phyloP scores from a whole-genome alignment of 1,140 invertebrate species.

The Branchinecta lynchi region DNA sequence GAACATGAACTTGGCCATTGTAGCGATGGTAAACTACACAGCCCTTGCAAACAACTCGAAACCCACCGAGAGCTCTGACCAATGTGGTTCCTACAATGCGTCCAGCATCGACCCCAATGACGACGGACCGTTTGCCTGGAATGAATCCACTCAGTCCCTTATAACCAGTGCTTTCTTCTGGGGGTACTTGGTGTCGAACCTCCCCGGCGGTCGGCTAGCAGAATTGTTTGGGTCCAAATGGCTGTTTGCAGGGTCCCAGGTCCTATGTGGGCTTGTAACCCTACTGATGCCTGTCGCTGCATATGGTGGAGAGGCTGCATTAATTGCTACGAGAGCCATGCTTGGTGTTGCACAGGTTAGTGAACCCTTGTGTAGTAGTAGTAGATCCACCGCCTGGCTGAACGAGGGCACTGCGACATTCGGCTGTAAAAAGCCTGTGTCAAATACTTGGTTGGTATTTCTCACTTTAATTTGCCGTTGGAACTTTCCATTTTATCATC shows the following conservation, averaged over 20 bases:
- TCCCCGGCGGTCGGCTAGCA: slow-evolving; percentile 33
- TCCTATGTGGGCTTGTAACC: slow-evolving; percentile 32
- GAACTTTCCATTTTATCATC: too few relatives aligned
- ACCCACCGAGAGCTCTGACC: slow-evolving; percentile 13
- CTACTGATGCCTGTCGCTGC: slow-evolving; percentile 31
- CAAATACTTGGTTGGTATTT: too few relatives aligned
- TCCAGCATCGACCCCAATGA: slow-evolving; percentile 17
- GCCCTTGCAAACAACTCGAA: slow-evolving; percentile 18
- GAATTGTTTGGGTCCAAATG: slow-evolving; percentile 22
- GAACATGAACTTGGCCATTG: slow-evolving; percentile 74
- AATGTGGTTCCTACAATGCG: slow-evolving; percentile 15
- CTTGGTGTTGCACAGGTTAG: slow-evolving; percentile 36
- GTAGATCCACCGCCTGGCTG: neutral
- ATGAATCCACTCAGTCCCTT: slow-evolving; percentile 27
- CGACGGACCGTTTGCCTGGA: slow-evolving; percentile 26
- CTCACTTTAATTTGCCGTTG: too few relatives aligned
- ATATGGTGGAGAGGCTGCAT: slow-evolving; percentile 24
- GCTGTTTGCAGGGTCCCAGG: slow-evolving; percentile 28
- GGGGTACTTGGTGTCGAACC: slow-evolving; percentile 33
- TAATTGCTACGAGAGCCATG: slow-evolving; percentile 33
- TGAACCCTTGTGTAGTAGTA: slow-evolving; percentile 15
- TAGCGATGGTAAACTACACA: slow-evolving; percentile 50
- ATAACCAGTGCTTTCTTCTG: slow-evolving; percentile 32
- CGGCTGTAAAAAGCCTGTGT: too few relatives aligned
- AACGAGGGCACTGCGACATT: too few relatives aligned